Evolutionary conservation across 2,113 vertebrate species (phyloP).

Genomic region (Pogona vitticeps): DNA sequence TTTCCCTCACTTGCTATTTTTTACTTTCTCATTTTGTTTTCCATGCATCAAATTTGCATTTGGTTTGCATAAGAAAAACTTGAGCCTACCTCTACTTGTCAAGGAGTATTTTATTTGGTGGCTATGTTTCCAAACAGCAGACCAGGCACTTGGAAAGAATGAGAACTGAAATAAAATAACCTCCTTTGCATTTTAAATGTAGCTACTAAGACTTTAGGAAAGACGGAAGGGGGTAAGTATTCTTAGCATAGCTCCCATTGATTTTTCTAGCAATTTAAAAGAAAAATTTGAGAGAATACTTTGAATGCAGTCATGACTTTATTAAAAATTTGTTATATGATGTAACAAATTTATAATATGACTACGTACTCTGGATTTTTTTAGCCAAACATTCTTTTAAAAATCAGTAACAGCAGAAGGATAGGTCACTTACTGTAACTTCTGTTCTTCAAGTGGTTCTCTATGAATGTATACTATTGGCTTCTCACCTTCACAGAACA

Average conservation of each 20-base stretch:
- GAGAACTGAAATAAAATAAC: constrained; percentile 44
- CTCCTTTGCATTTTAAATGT: constrained; percentile 45
- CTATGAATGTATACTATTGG: no score
- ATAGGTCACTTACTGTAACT: neutral
- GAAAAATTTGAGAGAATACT: neutral
- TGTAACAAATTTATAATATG: neutral
- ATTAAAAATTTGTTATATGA: constrained; percentile 20
- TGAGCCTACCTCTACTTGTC: constrained; percentile 34
- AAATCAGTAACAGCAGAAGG: neutral
- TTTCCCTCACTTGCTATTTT: neutral
- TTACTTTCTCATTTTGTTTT: neutral
- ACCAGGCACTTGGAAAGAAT: constrained; percentile 24
- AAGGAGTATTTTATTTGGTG: constrained; percentile 46
- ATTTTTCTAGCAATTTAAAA: constrained; percentile 18
- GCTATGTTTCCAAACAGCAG: constrained; percentile 35
- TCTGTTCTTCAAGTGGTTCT: no score
- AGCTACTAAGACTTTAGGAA: constrained; percentile 27
- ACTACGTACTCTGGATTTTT: no score
- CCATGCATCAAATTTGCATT: neutral
- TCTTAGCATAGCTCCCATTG: constrained; percentile 22
- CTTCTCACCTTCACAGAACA: no score
- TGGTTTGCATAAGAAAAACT: neutral
- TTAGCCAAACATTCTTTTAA: no score
- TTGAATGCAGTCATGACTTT: constrained; percentile 19
- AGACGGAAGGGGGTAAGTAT: constrained; percentile 22